Percentiles rank a stretch among this genome's conserved stretches.
Evolutionary conservation across 2,797 vertebrate genomes (phyloP).

Genomic region (Crenichthys baileyi): DNA sequence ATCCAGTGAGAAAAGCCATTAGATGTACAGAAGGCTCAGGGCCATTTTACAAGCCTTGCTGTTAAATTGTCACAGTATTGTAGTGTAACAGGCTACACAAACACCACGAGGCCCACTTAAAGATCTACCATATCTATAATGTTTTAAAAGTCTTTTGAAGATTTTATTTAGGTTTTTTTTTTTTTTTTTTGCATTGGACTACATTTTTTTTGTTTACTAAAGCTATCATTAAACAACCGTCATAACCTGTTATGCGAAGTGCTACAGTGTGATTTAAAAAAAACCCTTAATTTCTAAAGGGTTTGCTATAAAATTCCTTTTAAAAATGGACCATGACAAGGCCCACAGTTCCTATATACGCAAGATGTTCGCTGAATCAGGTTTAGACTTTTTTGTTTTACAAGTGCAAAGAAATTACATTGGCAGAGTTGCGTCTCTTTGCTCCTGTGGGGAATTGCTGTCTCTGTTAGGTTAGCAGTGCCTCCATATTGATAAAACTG

Average conservation of each 20-base stretch:
- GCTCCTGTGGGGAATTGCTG: slow-evolving; percentile 23
- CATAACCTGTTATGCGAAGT: neutral
- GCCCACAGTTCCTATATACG: neutral
- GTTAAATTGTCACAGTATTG: slow-evolving; percentile 14
- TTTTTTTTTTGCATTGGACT: neutral
- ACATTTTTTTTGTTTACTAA: neutral
- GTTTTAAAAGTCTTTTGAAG: neutral
- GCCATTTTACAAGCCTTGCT: slow-evolving; percentile 14
- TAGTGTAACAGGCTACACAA: slow-evolving; percentile 7
- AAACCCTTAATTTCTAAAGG: neutral
- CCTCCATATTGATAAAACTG: slow-evolving; percentile 22
- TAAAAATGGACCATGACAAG: slow-evolving; percentile 11
- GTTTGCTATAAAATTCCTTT: slow-evolving; percentile 9
- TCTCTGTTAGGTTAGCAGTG: slow-evolving; percentile 16
- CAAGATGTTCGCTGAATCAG: slow-evolving; percentile 29
- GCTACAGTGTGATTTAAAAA: neutral
- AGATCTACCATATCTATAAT: neutral
- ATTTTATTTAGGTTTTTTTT: neutral
- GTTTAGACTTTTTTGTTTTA: slow-evolving; percentile 1
- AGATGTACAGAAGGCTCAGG: slow-evolving; percentile 18
- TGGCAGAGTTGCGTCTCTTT: slow-evolving; percentile 21
- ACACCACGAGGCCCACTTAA: neutral
- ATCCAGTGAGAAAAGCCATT: slow-evolving; percentile 28
- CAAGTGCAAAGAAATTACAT: slow-evolving; percentile 22
- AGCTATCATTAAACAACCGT: neutral